A percentile compares a stretch with the other conserved stretches of the same genome.
phyloP scores from a whole-genome alignment of 2,797 vertebrate genomes.

The Pipistrellus pygmaeus region DNA sequence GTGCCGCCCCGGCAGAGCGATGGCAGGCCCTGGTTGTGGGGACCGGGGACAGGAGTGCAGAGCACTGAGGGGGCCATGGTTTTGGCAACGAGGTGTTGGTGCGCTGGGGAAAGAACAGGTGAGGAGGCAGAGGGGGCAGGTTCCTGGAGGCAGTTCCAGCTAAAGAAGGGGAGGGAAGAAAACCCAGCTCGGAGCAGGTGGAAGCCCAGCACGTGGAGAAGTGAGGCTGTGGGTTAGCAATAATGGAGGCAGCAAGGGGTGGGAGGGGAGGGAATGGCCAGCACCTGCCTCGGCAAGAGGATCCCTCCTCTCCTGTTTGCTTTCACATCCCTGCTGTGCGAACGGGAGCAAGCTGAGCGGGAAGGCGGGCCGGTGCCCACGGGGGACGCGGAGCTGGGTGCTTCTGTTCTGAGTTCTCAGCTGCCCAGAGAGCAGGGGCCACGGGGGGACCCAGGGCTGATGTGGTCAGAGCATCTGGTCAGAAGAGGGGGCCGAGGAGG shows the following conservation, averaged over 20 bases:
- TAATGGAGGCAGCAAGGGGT: neutral
- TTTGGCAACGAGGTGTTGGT: neutral
- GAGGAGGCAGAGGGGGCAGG: neutral
- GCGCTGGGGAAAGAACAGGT: neutral
- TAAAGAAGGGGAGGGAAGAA: neutral
- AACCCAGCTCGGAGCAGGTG: neutral
- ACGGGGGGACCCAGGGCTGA: neutral
- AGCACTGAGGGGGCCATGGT: neutral
- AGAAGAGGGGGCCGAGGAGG: neutral
- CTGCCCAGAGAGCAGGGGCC: rapidly evolving
- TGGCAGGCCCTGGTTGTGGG: neutral
- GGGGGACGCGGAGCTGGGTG: neutral
- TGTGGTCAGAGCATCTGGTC: too few species aligned
- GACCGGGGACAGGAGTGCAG: neutral
- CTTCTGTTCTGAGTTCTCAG: too few species aligned
- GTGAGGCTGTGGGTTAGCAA: neutral
- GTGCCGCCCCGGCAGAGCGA: neutral
- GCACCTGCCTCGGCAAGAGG: neutral
- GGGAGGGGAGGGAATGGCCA: neutral
- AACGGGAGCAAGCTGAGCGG: neutral
- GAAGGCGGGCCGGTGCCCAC: neutral
- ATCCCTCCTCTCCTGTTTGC: neutral
- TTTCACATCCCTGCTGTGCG: neutral
- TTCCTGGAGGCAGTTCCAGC: neutral
- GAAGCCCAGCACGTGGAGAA: neutral